These are phyloP conservation scores for Chelonoidis abingdonii DNA, from an alignment of 2,113 vertebrate species.

Conservation along the genomic window DNA sequence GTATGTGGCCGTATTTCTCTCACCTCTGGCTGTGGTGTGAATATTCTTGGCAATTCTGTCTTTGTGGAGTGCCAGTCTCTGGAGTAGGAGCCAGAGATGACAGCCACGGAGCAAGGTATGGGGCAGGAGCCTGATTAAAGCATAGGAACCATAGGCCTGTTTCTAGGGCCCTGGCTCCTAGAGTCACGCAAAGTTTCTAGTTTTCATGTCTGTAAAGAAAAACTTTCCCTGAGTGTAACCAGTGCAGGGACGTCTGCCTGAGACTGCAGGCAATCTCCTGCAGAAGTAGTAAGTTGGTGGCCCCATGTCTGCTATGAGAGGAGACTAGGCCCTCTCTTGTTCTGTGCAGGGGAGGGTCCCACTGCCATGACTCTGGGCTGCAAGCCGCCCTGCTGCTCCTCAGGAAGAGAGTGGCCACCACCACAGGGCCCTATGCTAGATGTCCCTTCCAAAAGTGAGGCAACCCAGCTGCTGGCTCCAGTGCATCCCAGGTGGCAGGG, in stretches of 20 bases:
- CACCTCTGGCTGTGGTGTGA: fast-evolving
- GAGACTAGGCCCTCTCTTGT: not conserved
- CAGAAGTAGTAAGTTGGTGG: not conserved
- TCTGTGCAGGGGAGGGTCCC: not conserved
- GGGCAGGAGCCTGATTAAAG: not conserved
- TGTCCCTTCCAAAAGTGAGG: not conserved
- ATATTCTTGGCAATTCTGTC: not conserved
- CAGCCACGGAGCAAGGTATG: fast-evolving
- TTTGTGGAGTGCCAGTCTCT: fast-evolving
- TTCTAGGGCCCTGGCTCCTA: not conserved
- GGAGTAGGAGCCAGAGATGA: not conserved
- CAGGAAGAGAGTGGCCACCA: not conserved
- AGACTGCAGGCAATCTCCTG: not conserved
- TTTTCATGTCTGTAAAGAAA: fast-evolving
- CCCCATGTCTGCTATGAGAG: fast-evolving
- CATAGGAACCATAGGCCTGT: fast-evolving
- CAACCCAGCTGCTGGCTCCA: not conserved
- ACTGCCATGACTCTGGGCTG: fast-evolving
- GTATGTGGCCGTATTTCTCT: slow-evolving; percentile 47
- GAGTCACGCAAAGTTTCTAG: fast-evolving
- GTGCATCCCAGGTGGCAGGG: not conserved
- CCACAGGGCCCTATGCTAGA: not conserved
- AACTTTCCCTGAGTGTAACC: fast-evolving
- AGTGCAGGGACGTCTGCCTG: fast-evolving
- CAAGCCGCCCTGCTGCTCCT: fast-evolving